Evolutionary conservation across 2,888 invertebrate species (phyloP).

Genomic region (Actias luna): DNA sequence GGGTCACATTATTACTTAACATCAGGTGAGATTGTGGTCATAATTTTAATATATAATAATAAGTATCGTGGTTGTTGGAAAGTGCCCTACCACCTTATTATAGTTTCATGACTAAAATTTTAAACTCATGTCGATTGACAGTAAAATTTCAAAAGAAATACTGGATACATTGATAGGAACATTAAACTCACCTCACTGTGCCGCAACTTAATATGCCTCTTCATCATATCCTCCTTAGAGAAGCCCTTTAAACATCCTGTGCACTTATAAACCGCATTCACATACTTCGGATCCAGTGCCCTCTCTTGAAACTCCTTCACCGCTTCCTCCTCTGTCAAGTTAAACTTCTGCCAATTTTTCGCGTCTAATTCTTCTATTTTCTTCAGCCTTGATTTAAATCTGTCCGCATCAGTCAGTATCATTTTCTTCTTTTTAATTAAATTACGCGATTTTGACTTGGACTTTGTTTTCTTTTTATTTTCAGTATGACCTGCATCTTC

Average conservation of each 20-base stretch:
- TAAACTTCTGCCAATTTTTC: constrained; percentile 54
- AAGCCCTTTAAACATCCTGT: constrained; percentile 58
- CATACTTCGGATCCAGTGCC: constrained; percentile 49
- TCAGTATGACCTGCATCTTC: background rate
- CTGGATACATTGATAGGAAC: background rate
- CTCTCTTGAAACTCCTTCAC: constrained; percentile 50
- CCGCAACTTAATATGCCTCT: constrained; percentile 52
- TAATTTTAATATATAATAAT: no score
- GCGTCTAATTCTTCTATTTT: constrained; percentile 11
- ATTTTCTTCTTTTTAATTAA: constrained; percentile 10
- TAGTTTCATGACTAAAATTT: no score
- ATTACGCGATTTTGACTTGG: background rate
- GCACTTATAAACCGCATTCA: constrained; percentile 53
- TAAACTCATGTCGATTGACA: no score
- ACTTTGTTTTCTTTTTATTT: constrained; percentile 3
- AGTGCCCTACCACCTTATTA: no score
- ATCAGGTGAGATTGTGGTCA: no score
- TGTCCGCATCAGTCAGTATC: background rate
- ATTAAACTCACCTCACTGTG: constrained; percentile 51
- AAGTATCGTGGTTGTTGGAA: no score
- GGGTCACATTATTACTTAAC: no score
- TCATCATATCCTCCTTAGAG: constrained; percentile 58
- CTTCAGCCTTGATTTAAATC: constrained; percentile 4
- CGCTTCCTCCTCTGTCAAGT: constrained; percentile 60
- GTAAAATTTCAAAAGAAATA: background rate